Evolutionary conservation across 2,888 invertebrate species (phyloP).

Genomic region (Eupithecia centaureata): DNA sequence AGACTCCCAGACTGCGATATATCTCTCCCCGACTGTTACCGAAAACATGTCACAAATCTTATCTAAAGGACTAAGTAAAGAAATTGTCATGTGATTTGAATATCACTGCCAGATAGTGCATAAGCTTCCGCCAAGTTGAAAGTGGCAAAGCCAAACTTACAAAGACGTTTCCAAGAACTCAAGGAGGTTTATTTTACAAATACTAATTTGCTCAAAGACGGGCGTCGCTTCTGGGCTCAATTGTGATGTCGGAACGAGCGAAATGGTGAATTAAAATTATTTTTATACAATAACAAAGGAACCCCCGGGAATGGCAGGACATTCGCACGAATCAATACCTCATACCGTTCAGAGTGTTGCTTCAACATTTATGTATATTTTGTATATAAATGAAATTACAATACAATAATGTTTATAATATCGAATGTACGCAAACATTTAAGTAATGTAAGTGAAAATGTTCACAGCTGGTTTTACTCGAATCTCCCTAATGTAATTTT

Average conservation of each 20-base stretch:
- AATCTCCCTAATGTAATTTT: constrained; percentile 81
- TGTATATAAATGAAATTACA: constrained; percentile 77
- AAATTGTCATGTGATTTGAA: constrained; percentile 9
- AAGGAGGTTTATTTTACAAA: constrained; percentile 25
- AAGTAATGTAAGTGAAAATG: constrained; percentile 58
- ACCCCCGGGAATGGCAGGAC: constrained; percentile 49
- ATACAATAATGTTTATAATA: constrained; percentile 74
- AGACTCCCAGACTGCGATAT: neutral
- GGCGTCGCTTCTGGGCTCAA: constrained; percentile 50
- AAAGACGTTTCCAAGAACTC: constrained; percentile 2
- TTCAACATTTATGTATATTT: constrained; percentile 80
- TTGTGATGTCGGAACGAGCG: constrained; percentile 53
- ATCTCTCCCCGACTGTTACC: neutral
- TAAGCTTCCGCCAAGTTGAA: constrained; percentile 12
- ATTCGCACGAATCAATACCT: constrained; percentile 44
- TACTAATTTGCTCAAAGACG: constrained; percentile 47
- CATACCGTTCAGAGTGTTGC: constrained; percentile 54
- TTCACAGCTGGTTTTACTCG: constrained; percentile 72
- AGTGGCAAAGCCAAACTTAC: neutral
- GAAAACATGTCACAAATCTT: neutral
- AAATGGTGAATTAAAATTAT: constrained; percentile 59
- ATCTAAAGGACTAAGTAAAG: neutral
- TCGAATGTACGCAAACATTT: constrained; percentile 62
- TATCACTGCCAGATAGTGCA: constrained; percentile 16
- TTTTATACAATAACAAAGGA: constrained; percentile 64